Evolutionary conservation across 2,888 invertebrate genomes (phyloP).

Genomic region (Leucoptera coffeella): DNA sequence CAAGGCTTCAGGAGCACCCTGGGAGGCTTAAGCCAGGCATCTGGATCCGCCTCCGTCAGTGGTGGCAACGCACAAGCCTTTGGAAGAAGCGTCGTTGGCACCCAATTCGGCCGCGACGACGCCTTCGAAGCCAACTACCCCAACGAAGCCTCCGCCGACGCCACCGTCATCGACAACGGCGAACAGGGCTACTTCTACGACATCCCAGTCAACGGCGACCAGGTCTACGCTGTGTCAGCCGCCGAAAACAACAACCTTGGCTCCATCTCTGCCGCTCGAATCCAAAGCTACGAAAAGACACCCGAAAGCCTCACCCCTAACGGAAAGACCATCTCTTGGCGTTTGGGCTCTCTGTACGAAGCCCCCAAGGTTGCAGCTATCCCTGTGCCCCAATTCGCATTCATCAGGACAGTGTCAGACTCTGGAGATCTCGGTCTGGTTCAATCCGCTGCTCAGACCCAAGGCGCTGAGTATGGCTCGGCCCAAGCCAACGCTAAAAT

Average conservation of each 20-base stretch:
- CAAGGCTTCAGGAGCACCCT: constrained; percentile 18
- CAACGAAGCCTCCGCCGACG: too few species aligned
- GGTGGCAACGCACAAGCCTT: constrained; percentile 17
- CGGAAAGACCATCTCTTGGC: constrained; percentile 15
- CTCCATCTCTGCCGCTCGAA: too few species aligned
- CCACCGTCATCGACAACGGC: too few species aligned
- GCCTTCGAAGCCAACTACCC: constrained; percentile 11
- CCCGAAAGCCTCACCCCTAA: too few species aligned
- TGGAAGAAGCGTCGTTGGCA: constrained; percentile 12
- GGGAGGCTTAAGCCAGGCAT: constrained; percentile 16
- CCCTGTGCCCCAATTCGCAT: constrained; percentile 1
- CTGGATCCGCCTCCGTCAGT: constrained; percentile 16
- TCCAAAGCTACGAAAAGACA: too few species aligned
- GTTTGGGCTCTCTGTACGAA: constrained; percentile 5
- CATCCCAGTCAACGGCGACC: too few species aligned
- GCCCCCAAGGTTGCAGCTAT: constrained; percentile 1
- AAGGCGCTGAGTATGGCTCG: constrained; percentile 10
- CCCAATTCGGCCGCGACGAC: constrained; percentile 14
- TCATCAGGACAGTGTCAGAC: constrained; percentile 4
- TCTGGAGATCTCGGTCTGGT: constrained; percentile 6
- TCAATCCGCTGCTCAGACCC: constrained; percentile 9
- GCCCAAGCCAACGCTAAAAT: constrained; percentile 15
- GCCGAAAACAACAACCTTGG: too few species aligned
- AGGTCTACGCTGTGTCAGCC: too few species aligned
- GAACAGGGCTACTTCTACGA: too few species aligned